Evolutionary conservation across 2,797 vertebrate species (phyloP).

Genomic region (Pogoniulus pusillus): DNA sequence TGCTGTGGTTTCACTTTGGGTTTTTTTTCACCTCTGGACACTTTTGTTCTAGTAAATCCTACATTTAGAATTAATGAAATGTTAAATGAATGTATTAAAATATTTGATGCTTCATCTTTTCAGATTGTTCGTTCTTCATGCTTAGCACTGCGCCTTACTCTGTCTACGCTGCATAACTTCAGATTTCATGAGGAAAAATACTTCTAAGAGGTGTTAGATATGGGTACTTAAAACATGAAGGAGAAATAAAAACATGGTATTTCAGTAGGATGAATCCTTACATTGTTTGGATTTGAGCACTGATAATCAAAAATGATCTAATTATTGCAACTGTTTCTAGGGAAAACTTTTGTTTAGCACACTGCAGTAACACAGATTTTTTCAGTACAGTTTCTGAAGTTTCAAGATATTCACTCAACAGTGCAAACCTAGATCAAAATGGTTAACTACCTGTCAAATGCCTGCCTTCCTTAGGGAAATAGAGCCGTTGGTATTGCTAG

Average conservation of each 20-base stretch:
- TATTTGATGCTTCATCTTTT: conserved; percentile 10
- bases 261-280: background rate
- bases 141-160: conserved; percentile 14
- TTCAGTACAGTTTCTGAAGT: background rate
- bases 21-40: background rate
- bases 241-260: background rate
- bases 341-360: background rate
- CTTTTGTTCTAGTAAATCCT: background rate
- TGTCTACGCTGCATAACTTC: conserved; percentile 30
- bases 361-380: background rate
- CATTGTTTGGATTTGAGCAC: background rate
- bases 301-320: background rate
- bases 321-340: background rate
- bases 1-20: background rate
- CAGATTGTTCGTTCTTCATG: background rate
- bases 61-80: conserved; percentile 27
- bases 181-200: conserved; percentile 7
- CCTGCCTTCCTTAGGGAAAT: background rate
- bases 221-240: background rate
- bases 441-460: conserved; percentile 6
- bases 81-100: conserved; percentile 20
- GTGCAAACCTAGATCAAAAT: conserved; percentile 1
- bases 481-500: background rate
- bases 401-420: conserved; percentile 1
- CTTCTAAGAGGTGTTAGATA: conserved; percentile 11